Evolutionary conservation across 2,797 vertebrate species (phyloP), one percentile per base, ranked within the genome.

Genomic region (Orientallactaga sibirica): DNA sequence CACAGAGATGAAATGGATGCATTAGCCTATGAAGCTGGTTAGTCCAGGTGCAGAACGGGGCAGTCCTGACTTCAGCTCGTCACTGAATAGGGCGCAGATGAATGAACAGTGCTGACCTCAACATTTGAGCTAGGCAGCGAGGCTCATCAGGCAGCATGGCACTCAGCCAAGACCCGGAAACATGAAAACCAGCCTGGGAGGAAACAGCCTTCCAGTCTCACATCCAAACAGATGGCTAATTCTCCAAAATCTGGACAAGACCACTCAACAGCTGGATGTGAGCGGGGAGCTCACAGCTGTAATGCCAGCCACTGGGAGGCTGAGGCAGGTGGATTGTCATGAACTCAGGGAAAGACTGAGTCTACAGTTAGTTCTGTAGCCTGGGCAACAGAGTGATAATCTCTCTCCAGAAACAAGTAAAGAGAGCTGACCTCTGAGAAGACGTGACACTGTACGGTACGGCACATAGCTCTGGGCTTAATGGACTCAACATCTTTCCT

Each of bases 21-120:
- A 41, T 11, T 1, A 15, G 33, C 62, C 12, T 24, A 58, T 0
- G 75, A 18, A 11, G 66, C 22, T 19, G 55, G 27, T 18, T 62
- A 1, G 3, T 33, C 18, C 16, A 58, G 0, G 68, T 2, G 8
- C 8, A 62, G 11, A 48, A 37, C 6, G 2, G 24, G 24, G 19
- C 64, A 33, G 10, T 22, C 64, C 79, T 25, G 55, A 6, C 77
- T 37, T 61, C 6, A 18, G 74, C 43, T 20, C 1, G 64, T 67
- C 0, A 5, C 24, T 48, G 27, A 62, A n/a, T 15, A 4, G 2
- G 24, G n/a, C 9, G 16, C 19, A 4, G 52, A 3, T 11, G 48
- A 22, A 55, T 0, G 1, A 19, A 24, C 9, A 48, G 24, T 2
- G 33, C 77, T 15, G 52, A 19, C 18, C 24, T 70, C 67, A 37